These are phyloP conservation scores for Kryphioiulus occultus DNA, from an alignment of 2,888 invertebrate species.

Conservation along the genomic window DNA sequence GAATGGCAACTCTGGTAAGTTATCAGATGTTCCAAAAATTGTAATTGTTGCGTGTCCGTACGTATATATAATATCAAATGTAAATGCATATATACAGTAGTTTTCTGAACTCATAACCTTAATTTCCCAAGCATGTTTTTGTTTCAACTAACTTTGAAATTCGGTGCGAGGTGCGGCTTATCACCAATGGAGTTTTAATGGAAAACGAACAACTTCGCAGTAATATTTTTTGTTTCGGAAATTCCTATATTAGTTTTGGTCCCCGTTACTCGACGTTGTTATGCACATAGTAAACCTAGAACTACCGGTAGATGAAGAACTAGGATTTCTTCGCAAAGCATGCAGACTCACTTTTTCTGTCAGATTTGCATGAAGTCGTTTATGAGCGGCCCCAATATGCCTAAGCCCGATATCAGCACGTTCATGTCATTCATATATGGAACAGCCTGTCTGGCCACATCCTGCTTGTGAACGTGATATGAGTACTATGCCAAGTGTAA, in stretches of 20 bases:
- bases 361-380: not conserved
- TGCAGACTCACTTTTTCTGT: not conserved
- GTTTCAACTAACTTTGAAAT: too few relatives aligned
- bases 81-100: too few relatives aligned
- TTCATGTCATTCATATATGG: constrained; percentile 3
- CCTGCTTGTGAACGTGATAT: not conserved
- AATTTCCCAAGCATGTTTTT: too few relatives aligned
- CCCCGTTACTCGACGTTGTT: not conserved
- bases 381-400: not conserved
- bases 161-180: too few relatives aligned
- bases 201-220: too few relatives aligned
- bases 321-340: not conserved
- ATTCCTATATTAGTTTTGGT: not conserved
- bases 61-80: too few relatives aligned
- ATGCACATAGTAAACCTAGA: too few relatives aligned
- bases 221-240: not conserved
- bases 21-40: too few relatives aligned
- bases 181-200: too few relatives aligned
- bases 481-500: constrained; percentile 44
- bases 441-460: not conserved
- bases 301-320: not conserved
- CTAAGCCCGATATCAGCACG: not conserved
- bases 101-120: too few relatives aligned
- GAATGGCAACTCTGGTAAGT: too few relatives aligned
- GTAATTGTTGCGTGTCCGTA: too few relatives aligned